These are phyloP conservation scores for Rhinichthys klamathensis DNA, from an alignment of 2,113 vertebrate genomes.

Conservation along the genomic window DNA sequence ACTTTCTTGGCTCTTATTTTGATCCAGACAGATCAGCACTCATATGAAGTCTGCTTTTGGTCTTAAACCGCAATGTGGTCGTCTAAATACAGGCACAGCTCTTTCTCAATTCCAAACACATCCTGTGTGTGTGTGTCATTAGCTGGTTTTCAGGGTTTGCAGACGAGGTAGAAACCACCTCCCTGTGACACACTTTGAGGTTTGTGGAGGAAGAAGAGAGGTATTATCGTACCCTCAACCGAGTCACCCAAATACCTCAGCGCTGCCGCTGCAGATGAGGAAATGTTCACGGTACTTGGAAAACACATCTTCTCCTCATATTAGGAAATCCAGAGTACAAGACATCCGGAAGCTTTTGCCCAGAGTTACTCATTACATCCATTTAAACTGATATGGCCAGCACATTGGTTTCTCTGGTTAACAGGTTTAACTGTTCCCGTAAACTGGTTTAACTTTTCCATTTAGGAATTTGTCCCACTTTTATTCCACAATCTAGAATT, in stretches of 20 bases:
- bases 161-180: constrained; percentile 48
- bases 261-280: constrained; percentile 14
- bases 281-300: constrained; percentile 21
- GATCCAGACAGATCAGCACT: constrained; percentile 32
- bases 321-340: constrained; percentile 14
- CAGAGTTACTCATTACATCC: constrained; percentile 4
- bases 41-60: constrained; percentile 49
- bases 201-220: constrained; percentile 49
- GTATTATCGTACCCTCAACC: constrained; percentile 35
- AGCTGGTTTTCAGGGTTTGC: constrained; percentile 68
- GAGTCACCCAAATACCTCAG: constrained; percentile 36
- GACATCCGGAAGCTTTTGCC: not conserved
- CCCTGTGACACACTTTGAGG: constrained; percentile 60
- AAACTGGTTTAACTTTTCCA: not conserved
- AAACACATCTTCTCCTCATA: not conserved
- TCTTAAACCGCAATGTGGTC: constrained; percentile 53
- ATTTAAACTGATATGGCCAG: constrained; percentile 2
- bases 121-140: constrained; percentile 61
- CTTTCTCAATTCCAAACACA: constrained; percentile 64
- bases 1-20: constrained; percentile 35
- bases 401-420: not conserved
- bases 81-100: constrained; percentile 53
- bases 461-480: not conserved
- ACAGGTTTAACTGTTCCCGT: constrained; percentile 16
- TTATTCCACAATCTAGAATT: not conserved